Conservation (phyloP, 2,113 vertebrate genomes). For the Toxotes chatareus region DNA sequence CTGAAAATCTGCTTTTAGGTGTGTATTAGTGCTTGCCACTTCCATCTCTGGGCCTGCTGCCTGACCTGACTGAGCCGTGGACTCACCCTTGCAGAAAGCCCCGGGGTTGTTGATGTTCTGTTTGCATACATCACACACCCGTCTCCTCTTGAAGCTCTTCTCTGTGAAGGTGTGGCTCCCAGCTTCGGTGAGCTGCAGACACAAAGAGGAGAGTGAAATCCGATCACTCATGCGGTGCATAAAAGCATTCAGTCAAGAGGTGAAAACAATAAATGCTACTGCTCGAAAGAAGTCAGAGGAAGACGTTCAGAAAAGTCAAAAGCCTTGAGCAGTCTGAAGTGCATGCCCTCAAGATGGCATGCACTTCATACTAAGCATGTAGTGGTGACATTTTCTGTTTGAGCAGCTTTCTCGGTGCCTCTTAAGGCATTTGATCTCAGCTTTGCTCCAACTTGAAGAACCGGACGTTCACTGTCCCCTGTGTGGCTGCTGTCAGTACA, state of each 20-base stretch:
- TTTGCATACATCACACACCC: slow-evolving; percentile 68
- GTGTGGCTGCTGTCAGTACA: slow-evolving; percentile 50
- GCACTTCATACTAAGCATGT: not conserved
- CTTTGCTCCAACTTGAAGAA: not conserved
- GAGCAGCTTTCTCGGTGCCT: slow-evolving; percentile 2
- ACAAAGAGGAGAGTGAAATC: not conserved
- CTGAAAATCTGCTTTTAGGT: slow-evolving; percentile 7
- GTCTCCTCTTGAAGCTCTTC: slow-evolving; percentile 71
- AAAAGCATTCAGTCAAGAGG: not conserved
- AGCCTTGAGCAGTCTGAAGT: not conserved
- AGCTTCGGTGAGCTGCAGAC: slow-evolving; percentile 63
- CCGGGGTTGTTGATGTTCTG: slow-evolving; percentile 65
- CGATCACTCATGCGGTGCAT: not conserved
- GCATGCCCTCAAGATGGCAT: not conserved
- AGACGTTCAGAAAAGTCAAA: not conserved
- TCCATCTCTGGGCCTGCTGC: slow-evolving; percentile 19
- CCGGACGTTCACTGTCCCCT: slow-evolving; percentile 26
- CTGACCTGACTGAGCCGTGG: slow-evolving; percentile 23
- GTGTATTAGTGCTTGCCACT: not conserved
- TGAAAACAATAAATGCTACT: not conserved
- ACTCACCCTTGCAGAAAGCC: slow-evolving; percentile 77
- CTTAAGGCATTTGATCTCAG: slow-evolving; percentile 6
- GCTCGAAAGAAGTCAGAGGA: not conserved
- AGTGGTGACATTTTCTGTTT: not conserved
- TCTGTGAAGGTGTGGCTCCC: slow-evolving; percentile 67